phyloP scores from a whole-genome alignment of 1,140 invertebrate genomes.

The Leptestheria dahalacensis region DNA sequence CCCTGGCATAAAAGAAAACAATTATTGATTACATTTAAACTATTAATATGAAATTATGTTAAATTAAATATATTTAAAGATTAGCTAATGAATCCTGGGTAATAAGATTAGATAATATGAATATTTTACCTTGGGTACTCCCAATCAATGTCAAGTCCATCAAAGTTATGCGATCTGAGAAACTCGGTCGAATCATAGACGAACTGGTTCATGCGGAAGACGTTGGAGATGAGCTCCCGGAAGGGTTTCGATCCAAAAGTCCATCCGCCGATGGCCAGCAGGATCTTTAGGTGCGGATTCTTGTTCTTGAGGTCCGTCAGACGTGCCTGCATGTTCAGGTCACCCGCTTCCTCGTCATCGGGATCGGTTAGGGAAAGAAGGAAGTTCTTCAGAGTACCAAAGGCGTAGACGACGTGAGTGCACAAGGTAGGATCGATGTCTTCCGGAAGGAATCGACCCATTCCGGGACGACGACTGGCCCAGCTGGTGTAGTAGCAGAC shows the following conservation, averaged over 20 bases:
- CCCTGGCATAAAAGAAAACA: constrained; percentile 30
- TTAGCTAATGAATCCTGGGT: not conserved
- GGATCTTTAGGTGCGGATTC: constrained; percentile 75
- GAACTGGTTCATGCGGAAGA: constrained; percentile 86
- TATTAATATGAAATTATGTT: not conserved
- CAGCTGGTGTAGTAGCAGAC: constrained; percentile 90
- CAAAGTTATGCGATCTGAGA: constrained; percentile 76
- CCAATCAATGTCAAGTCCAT: constrained; percentile 93
- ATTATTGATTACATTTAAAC: not conserved
- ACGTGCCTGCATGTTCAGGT: constrained; percentile 59
- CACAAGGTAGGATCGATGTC: constrained; percentile 73
- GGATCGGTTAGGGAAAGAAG: constrained; percentile 5
- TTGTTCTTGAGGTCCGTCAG: constrained; percentile 68
- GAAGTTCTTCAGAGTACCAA: constrained; percentile 56
- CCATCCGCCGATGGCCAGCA: constrained; percentile 88
- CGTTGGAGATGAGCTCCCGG: constrained; percentile 76
- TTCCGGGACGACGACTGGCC: constrained; percentile 73
- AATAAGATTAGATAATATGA: not conserved
- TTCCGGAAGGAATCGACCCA: constrained; percentile 70
- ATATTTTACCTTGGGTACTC: constrained; percentile 64
- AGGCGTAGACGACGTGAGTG: constrained; percentile 84
- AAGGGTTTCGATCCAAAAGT: constrained; percentile 83
- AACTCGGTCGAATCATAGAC: constrained; percentile 88
- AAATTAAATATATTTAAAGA: not conserved
- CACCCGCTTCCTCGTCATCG: constrained; percentile 19